Base-by-base conservation (phyloP, 2,888 invertebrate genomes). In the Gandaritis pyraliata region DNA sequence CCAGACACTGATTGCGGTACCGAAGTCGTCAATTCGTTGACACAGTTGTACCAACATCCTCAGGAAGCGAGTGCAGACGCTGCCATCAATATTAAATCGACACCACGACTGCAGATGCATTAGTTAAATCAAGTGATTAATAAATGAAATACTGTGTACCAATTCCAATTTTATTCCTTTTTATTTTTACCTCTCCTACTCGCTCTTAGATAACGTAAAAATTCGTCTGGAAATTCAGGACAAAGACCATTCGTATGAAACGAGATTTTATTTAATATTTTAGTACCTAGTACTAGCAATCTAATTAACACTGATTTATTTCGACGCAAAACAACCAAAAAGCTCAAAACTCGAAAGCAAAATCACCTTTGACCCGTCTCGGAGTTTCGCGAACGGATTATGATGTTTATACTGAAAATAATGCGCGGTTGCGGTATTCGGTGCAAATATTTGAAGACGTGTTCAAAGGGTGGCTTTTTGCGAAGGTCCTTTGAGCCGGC, bases 381-480 rank as follows among this genome's bases (percentile, higher is more conserved):
- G 43, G 73, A 77, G 80, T 80, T 85, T 76, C 78, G 74, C 76
- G 76, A 76, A 70, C 78, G 81, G 88, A 88, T 90, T 91, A 90
- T 90, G 85, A 80, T 89, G 89, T 90, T 90, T 89, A 85, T 87
- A 82, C 85, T 79, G 87, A 87, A 90, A 90, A 90, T 90, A 90
- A 90, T 88, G 86, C 87, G 83, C 83, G 85, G 86, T 86, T 81
- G 86, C 75, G 87, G 87, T 75, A 78, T 86, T 85, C 80, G 81
- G 76, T 68, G 81, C 90, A 90, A 91, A 92, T 91, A 91, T 90
- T 91, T 90, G 87, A 86, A 88, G 87, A 86, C 76, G 78, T 64
- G 83, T 86, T 90, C 88, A 91, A 90, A 90, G 90, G 87, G 83
- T 76, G 78, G 86, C 82, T 88, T 90, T 89, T 91, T 88, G 88